These are phyloP conservation scores for Sarcophaga subvicina DNA, from an alignment of 2,888 invertebrate genomes.

Conservation along the genomic window DNA sequence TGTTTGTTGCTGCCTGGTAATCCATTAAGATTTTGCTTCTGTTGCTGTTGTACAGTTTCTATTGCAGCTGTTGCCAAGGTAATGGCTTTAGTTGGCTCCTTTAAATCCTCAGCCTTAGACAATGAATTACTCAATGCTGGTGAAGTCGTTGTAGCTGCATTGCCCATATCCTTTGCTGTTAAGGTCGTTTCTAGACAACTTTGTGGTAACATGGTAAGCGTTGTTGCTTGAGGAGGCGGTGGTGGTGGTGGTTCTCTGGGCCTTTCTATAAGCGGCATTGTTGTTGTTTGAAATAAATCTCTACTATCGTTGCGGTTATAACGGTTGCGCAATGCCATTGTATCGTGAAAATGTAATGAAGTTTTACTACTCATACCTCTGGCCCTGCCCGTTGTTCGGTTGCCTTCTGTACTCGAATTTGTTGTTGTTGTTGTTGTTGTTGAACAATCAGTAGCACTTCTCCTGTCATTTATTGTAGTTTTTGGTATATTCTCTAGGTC, in stretches of 20 bases:
- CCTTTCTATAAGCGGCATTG: slow-evolving; percentile 75
- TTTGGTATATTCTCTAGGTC: slow-evolving; percentile 55
- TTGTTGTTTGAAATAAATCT: slow-evolving; percentile 83
- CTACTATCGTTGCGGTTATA: slow-evolving; percentile 85
- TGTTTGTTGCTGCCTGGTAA: slow-evolving; percentile 70
- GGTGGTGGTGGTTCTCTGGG: slow-evolving; percentile 82
- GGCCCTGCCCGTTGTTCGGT: no score
- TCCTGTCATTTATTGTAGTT: slow-evolving; percentile 67
- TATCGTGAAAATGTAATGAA: slow-evolving; percentile 85
- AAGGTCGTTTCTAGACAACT: neutral
- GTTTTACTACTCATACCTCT: slow-evolving; percentile 70
- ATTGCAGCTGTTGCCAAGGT: slow-evolving; percentile 58
- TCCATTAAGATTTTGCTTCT: slow-evolving; percentile 70
- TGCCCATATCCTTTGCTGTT: slow-evolving; percentile 22
- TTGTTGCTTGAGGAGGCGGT: slow-evolving; percentile 80
- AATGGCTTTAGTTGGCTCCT: slow-evolving; percentile 39
- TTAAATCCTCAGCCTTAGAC: slow-evolving; percentile 50
- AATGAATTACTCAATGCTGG: slow-evolving; percentile 35
- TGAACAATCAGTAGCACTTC: slow-evolving; percentile 70
- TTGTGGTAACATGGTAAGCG: neutral
- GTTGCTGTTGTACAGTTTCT: slow-evolving; percentile 56
- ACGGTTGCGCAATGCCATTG: slow-evolving; percentile 90
- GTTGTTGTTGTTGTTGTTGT: neutral
- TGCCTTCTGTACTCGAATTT: no score
- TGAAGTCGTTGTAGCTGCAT: neutral